Percentiles rank a stretch among this genome's conserved stretches.
Evolutionary conservation across 2,888 invertebrate genomes (phyloP).

Genomic region (Heliconius erato): DNA sequence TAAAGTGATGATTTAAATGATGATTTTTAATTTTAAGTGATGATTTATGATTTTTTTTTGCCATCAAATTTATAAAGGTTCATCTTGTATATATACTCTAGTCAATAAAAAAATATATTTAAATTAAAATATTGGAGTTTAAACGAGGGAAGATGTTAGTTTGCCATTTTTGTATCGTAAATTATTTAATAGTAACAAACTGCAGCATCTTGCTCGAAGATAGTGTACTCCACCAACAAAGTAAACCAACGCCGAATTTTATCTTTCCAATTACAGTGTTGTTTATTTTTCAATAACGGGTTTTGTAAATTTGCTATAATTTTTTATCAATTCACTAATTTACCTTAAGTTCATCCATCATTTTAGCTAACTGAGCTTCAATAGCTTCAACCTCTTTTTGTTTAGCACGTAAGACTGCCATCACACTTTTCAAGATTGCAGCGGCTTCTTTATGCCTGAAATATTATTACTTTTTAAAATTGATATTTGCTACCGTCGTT

Average conservation of each 20-base stretch:
- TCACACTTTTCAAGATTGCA: conserved; percentile 90
- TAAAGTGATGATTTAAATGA: too few relatives aligned
- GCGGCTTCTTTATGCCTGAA: conserved; percentile 91
- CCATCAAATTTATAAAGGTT: background rate
- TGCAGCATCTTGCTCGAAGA: too few relatives aligned
- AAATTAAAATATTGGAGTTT: too few relatives aligned
- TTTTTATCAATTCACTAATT: background rate
- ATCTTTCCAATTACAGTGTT: background rate
- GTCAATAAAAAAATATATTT: too few relatives aligned
- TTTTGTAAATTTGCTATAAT: background rate
- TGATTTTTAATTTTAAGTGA: too few relatives aligned
- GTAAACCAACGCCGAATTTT: background rate
- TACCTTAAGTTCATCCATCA: conserved; percentile 90
- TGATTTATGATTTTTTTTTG: too few relatives aligned
- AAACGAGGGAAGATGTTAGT: too few relatives aligned
- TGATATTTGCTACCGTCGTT: background rate
- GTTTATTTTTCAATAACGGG: background rate
- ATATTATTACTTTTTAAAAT: background rate
- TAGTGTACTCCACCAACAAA: too few relatives aligned
- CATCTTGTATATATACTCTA: too few relatives aligned
- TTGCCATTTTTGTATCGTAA: too few relatives aligned
- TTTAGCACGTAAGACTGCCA: conserved; percentile 91
- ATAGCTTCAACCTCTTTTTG: conserved; percentile 93
- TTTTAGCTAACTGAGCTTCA: conserved; percentile 91
- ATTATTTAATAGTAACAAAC: too few relatives aligned